Evolutionary conservation across 2,113 vertebrate genomes (phyloP), one percentile per base, ranked within the genome.

Genomic region (Perca schrenkii): DNA sequence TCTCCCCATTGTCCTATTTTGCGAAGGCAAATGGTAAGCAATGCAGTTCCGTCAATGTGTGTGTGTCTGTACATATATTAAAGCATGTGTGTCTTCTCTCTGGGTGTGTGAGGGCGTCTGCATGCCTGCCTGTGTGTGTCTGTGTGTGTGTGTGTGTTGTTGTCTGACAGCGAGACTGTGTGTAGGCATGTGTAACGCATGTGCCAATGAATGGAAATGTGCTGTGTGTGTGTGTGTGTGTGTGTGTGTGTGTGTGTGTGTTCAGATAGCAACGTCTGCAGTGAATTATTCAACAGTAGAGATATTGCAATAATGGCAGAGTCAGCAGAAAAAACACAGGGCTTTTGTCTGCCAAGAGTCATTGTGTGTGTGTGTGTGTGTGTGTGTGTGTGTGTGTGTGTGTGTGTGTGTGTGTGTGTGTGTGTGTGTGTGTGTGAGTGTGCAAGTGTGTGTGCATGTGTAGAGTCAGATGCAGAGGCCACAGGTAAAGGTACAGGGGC

Each of bases 271-370:
- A 70, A 74, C 68, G 80, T 79, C 60, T 83, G 82, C 61, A 68
- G 86, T 89, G 87, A 94, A 92, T 92, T 86, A 93, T 92, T 92
- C 91, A 93, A 89, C 84, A 87, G 68, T 56, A 47, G 70, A 88
- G 85, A 88, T 89, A 88, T 87, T 83, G 83, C 79, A 76, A 86
- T 88, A 93, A 89, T 78, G 79, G 82, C 65, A 79, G 52, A 92
- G 92, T 95, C 94, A 94, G 94, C 94, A 93, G 88, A 92, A 93
- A 84, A 79, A 76, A 15, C 34, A 71, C 77, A 82, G 46, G n/a
- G 78, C 52, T 57, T 75, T 72, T 72, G 80, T 86, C 86, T 88
- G 85, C 83, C 69, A 84, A 68, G 52, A 65, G 63, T n/a, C 36
- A n/a, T 43, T 46, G 54, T 53, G 52, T 57, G 63, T 68, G 34